Percentiles rank a stretch among this genome's conserved stretches.
Conservation (phyloP, 1,140 invertebrate species). For the Theocolax elegans region DNA sequence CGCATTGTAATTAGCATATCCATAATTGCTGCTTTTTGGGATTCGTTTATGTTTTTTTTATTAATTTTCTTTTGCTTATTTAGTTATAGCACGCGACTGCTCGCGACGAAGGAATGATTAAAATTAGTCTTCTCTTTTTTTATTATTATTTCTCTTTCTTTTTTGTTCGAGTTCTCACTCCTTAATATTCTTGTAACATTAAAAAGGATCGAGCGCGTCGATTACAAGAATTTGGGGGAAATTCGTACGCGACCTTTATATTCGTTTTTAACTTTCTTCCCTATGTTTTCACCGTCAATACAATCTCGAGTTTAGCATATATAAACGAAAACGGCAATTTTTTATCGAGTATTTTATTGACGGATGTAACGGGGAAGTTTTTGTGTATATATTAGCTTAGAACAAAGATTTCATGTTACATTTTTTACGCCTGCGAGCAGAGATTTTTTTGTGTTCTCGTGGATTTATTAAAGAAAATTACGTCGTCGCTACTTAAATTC, state of each 20-base stretch:
- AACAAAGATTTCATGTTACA: conserved; percentile 19
- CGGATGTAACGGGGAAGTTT: too few relatives aligned
- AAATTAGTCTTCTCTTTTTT: conserved; percentile 36
- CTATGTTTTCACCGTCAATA: too few relatives aligned
- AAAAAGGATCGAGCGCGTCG: conserved; percentile 28
- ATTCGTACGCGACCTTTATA: conserved; percentile 41
- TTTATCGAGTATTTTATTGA: too few relatives aligned
- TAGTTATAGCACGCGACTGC: conserved; percentile 51
- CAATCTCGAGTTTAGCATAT: too few relatives aligned
- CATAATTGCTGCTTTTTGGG: conserved; percentile 52
- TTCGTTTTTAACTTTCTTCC: conserved; percentile 7
- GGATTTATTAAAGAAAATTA: conserved; percentile 21
- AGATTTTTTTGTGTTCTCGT: not conserved
- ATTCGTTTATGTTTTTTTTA: conserved; percentile 47
- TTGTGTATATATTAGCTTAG: too few relatives aligned
- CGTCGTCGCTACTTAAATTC: conserved; percentile 36
- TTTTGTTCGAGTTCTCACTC: conserved; percentile 29
- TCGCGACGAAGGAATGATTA: conserved; percentile 59
- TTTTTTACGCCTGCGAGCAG: conserved; percentile 1
- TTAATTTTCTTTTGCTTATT: conserved; percentile 47
- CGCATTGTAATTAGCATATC: conserved; percentile 47
- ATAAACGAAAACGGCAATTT: too few relatives aligned
- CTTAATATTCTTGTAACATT: conserved; percentile 38
- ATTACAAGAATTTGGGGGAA: conserved; percentile 27
- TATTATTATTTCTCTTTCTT: conserved; percentile 30